Percentiles rank a stretch among this genome's conserved stretches.
Evolutionary conservation across 2,888 invertebrate genomes (phyloP).

Genomic region (Clostera curtula): DNA sequence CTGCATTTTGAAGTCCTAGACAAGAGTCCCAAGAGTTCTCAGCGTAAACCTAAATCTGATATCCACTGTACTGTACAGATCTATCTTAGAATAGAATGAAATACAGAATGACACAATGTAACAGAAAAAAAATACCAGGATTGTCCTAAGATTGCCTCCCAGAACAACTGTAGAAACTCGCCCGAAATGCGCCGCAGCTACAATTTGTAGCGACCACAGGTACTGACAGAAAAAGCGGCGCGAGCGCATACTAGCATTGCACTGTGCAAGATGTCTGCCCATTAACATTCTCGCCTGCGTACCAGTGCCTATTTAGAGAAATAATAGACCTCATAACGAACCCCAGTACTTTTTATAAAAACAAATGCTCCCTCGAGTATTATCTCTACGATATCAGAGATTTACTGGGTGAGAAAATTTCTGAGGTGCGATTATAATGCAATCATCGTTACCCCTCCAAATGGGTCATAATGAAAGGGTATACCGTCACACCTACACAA

Average conservation of each 20-base stretch:
- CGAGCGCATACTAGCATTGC: constrained; percentile 34
- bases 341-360: constrained; percentile 7
- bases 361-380: background rate
- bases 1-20: no score
- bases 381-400: constrained; percentile 19
- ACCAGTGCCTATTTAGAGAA: constrained; percentile 60
- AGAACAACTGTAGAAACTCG: constrained; percentile 31
- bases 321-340: constrained; percentile 49
- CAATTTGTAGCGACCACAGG: constrained; percentile 32
- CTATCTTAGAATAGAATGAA: no score
- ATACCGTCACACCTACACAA: constrained; percentile 35
- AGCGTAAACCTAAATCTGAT: no score
- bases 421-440: constrained; percentile 42
- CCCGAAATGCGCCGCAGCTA: constrained; percentile 35
- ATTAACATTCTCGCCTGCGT: constrained; percentile 66
- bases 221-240: constrained; percentile 36
- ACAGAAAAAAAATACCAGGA: background rate
- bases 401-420: constrained; percentile 45
- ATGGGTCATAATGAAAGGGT: constrained; percentile 36
- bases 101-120: background rate
- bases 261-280: constrained; percentile 37
- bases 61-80: no score
- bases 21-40: no score
- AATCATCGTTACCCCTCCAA: constrained; percentile 36
- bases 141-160: background rate